Evolutionary conservation across 1,140 invertebrate genomes (phyloP), one percentile per base, ranked within the genome.

Genomic region (Procambarus virginalis): DNA sequence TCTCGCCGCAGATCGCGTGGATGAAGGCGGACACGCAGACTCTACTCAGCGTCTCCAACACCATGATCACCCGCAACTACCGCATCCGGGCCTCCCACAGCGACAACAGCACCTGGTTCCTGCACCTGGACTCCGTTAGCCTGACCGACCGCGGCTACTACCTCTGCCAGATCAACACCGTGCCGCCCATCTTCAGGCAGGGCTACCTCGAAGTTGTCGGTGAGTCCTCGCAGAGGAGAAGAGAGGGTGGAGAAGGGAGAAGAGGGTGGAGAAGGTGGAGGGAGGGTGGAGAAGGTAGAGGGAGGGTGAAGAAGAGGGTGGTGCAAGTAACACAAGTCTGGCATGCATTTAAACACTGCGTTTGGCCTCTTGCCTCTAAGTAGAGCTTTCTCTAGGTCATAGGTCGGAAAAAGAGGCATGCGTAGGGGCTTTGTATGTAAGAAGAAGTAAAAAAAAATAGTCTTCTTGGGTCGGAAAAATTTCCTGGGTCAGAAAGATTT

Each of bases 1-100:
- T 17, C 17, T 17, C 60, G 12, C 14, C 4, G 3, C 81, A 93
- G 92, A 91, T 93, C 45, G 92, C 92, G 46, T 93, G 92, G 92
- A 82, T 93, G 51, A 93, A 92, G 86, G 89, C 91, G 8, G 91
- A 91, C 84, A 91, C 92, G 0, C 92, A 93, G 77, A 93, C 92
- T 10, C 86, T 93, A 2, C 86, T 93, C 0, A 86, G 91, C 83
- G 91, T 93, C 51, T 91, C 91, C 78, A 91, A 91, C 34, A 91
- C 92, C 45, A 92, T 93, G 86, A 93, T 93, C 91, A 91, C 92
- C 6, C 89, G 92, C 49, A 93, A 93, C 91, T 91, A 92, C 34
- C 87, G 92, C 20, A 78, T 92, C 60, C 46, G 84, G 20, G 92
- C 92, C 48, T 77, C 78, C 60, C 86, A 92, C 90, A 92, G 92